These are phyloP conservation scores for Spea multiplicata DNA, from an alignment of 2,113 vertebrate genomes.

Conservation along the genomic window DNA sequence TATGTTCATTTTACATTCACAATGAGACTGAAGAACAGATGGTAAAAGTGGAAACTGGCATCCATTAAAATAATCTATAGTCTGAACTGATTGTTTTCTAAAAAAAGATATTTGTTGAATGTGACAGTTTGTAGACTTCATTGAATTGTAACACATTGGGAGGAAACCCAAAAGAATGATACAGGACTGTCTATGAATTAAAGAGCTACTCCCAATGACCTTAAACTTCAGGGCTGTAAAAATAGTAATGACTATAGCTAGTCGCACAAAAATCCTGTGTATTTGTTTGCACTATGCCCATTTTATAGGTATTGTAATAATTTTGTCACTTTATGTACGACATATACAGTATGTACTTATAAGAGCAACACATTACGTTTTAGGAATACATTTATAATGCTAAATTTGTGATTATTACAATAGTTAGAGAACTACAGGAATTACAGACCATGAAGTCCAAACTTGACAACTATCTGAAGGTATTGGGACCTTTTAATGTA, in stretches of 20 bases:
- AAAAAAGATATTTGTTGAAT: slow-evolving; percentile 24
- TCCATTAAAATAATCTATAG: slow-evolving; percentile 40
- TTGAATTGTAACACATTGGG: slow-evolving; percentile 27
- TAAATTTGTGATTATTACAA: no score
- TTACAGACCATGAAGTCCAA: no score
- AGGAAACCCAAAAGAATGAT: slow-evolving; percentile 28
- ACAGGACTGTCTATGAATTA: not conserved
- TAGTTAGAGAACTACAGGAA: no score
- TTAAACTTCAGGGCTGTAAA: not conserved
- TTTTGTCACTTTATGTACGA: no score
- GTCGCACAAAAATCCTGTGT: no score
- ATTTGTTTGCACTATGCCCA: no score
- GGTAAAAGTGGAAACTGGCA: slow-evolving; percentile 31
- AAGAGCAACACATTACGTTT: no score
- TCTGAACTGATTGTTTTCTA: slow-evolving; percentile 33
- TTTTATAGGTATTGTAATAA: no score
- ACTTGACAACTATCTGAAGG: no score
- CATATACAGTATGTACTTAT: no score
- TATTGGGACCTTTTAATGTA: no score
- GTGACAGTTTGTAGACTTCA: slow-evolving; percentile 8
- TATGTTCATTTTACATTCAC: slow-evolving; percentile 41
- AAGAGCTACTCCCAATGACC: slow-evolving; percentile 25
- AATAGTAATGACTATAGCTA: not conserved
- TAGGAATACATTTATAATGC: no score
- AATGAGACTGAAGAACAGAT: slow-evolving; percentile 37